phyloP scores from a whole-genome alignment of 2,797 vertebrate genomes.

The Sebastes paucispinis region DNA sequence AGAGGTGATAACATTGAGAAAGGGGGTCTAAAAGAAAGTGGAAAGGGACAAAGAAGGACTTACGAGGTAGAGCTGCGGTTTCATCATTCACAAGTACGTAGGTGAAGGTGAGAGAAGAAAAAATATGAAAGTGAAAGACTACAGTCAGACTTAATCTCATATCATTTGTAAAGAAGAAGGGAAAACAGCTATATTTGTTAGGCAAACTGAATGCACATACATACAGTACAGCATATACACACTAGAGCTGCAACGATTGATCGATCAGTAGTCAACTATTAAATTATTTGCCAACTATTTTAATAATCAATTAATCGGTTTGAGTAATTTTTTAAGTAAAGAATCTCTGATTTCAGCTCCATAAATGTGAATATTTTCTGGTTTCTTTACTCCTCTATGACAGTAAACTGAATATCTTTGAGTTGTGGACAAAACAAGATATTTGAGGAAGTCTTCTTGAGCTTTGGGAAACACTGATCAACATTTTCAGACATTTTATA shows the following conservation, averaged over 20 bases:
- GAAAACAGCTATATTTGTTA: not conserved
- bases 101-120: conserved; percentile 23
- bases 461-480: no score
- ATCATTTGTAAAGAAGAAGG: not conserved
- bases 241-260: not conserved
- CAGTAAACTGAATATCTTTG: no score
- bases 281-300: not conserved
- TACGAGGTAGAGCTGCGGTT: conserved; percentile 82
- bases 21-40: not conserved
- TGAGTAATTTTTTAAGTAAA: not conserved
- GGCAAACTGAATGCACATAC: not conserved
- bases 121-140: conserved; percentile 20
- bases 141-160: conserved; percentile 7
- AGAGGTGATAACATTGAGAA: not conserved
- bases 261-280: not conserved
- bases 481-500: not conserved
- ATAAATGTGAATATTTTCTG: not conserved
- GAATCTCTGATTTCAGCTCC: not conserved
- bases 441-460: no score
- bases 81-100: conserved; percentile 30
- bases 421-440: no score
- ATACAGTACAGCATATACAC: not conserved
- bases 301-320: not conserved
- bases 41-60: conserved; percentile 48
- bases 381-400: not conserved